phyloP scores from a whole-genome alignment of 2,113 vertebrate genomes.

The Tupaia chinensis region DNA sequence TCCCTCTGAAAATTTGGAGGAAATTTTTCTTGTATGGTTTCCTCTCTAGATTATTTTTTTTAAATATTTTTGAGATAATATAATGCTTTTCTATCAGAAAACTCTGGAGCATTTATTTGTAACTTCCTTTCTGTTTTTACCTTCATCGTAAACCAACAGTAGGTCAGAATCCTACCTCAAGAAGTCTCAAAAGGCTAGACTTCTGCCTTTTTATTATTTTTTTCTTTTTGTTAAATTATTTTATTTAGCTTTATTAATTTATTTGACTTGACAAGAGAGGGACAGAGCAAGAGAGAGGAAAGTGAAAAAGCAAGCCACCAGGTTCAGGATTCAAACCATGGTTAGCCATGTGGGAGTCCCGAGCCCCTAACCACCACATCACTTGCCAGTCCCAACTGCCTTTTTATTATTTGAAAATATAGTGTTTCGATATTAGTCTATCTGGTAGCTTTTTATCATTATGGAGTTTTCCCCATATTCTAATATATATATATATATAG shows the following conservation, averaged over 20 bases:
- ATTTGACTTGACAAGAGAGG: too few species aligned
- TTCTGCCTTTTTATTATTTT: slow-evolving; percentile 13
- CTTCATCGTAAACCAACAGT: background rate
- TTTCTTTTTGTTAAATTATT: too few species aligned
- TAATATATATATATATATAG: background rate
- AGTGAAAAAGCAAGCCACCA: too few species aligned
- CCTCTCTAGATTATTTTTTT: background rate
- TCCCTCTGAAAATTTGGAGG: background rate
- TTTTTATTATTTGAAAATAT: slow-evolving; percentile 51
- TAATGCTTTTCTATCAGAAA: background rate
- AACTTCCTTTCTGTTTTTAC: slow-evolving; percentile 2
- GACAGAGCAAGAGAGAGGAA: too few species aligned
- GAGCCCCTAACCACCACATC: too few species aligned
- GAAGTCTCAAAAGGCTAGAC: background rate
- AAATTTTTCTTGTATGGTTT: background rate
- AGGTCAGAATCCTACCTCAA: background rate
- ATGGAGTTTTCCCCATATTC: background rate
- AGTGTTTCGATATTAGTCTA: background rate
- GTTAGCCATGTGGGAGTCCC: too few species aligned
- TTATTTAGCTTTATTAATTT: too few species aligned
- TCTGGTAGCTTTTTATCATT: background rate
- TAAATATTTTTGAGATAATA: background rate
- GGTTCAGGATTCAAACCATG: too few species aligned
- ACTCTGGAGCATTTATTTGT: background rate
- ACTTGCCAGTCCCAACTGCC: background rate